Evolutionary conservation across 2,888 invertebrate genomes (phyloP).

Genomic region (Mythimna vitellina): DNA sequence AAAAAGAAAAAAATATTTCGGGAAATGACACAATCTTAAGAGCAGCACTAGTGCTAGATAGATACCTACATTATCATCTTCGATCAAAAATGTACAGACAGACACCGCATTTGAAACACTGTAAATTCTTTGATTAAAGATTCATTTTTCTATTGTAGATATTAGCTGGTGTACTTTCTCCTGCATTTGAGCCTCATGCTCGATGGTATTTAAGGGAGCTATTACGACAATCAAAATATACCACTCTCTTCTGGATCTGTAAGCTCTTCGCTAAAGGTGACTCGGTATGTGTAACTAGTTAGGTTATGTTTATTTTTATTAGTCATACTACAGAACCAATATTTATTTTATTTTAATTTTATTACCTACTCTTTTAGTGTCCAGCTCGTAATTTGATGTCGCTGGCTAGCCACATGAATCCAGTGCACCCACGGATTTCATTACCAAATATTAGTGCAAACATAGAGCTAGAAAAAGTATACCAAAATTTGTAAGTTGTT

Average conservation of each 20-base stretch:
- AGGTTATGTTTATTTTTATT: background rate
- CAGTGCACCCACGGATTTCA: conserved; percentile 80
- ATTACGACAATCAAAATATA: conserved; percentile 88
- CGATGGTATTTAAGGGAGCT: conserved; percentile 92
- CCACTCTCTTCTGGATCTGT: conserved; percentile 89
- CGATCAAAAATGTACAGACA: too few relatives aligned
- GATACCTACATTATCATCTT: too few relatives aligned
- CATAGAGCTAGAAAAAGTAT: conserved; percentile 74
- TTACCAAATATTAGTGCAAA: conserved; percentile 80
- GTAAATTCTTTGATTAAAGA: background rate
- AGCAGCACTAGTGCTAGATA: too few relatives aligned
- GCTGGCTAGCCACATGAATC: conserved; percentile 81
- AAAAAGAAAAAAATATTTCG: too few relatives aligned
- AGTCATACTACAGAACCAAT: too few relatives aligned
- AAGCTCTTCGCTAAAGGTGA: conserved; percentile 85
- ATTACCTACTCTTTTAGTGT: conserved; percentile 64
- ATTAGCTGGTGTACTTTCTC: conserved; percentile 87
- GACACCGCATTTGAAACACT: background rate
- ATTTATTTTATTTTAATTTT: too few relatives aligned
- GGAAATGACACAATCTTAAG: too few relatives aligned
- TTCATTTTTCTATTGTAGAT: conserved; percentile 68
- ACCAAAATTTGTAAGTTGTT: conserved; percentile 75
- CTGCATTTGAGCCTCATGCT: conserved; percentile 90
- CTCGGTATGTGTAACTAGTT: conserved; percentile 74
- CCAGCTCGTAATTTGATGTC: conserved; percentile 83